phyloP scores from a whole-genome alignment of 2,113 vertebrate species.

The Parus major region DNA sequence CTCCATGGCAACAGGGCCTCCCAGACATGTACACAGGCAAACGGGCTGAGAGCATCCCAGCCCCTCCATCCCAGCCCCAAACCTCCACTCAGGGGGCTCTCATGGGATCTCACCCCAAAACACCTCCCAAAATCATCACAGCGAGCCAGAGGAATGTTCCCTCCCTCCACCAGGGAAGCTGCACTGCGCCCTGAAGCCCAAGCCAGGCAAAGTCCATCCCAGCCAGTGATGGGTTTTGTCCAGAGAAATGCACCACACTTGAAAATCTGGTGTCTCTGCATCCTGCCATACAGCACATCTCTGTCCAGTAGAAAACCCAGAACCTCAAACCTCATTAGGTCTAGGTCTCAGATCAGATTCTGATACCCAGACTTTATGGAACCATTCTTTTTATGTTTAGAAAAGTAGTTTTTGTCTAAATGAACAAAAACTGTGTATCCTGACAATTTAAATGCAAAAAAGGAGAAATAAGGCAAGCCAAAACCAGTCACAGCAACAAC shows the following conservation, averaged over 20 bases:
- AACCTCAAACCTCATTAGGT: not conserved
- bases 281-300: not conserved
- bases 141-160: not conserved
- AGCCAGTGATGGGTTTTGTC: not conserved
- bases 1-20: slow-evolving; percentile 69
- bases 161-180: not conserved
- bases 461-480: not conserved
- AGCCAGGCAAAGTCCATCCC: not conserved
- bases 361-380: not conserved
- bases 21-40: not conserved
- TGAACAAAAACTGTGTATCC: not conserved
- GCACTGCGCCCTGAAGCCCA: not conserved
- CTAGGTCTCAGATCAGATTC: not conserved
- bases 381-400: not conserved
- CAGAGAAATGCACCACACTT: not conserved
- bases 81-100: not conserved
- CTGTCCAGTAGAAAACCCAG: not conserved
- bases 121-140: not conserved
- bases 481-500: not conserved
- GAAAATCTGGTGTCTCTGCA: not conserved
- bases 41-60: not conserved
- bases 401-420: not conserved
- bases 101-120: not conserved
- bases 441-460: not conserved
- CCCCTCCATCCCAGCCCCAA: not conserved